Evolutionary conservation across 2,797 vertebrate species (phyloP).

Genomic region (Aeoliscus strigatus): DNA sequence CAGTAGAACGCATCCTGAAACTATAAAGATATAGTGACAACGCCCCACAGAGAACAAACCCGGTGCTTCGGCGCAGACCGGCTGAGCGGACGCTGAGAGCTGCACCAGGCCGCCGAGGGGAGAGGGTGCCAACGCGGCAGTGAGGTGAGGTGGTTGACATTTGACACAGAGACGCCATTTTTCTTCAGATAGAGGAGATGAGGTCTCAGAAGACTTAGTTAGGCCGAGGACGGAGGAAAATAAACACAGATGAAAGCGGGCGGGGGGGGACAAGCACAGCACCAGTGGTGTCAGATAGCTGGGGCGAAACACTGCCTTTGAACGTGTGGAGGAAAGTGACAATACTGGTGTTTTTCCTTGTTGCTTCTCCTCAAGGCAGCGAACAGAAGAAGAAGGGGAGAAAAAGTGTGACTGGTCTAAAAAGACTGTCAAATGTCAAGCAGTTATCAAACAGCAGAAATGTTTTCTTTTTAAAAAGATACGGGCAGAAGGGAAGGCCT

Average conservation of each 20-base stretch:
- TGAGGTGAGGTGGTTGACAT: constrained; percentile 51
- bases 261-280: constrained; percentile 23
- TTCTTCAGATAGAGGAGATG: constrained; percentile 49
- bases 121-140: constrained; percentile 23
- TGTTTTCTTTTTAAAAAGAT: constrained; percentile 68
- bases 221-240: constrained; percentile 44
- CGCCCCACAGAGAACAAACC: constrained; percentile 55
- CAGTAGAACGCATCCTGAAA: constrained; percentile 66
- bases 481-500: constrained; percentile 57
- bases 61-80: constrained; percentile 32
- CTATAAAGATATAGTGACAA: constrained; percentile 57
- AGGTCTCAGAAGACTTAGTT: constrained; percentile 56
- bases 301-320: constrained; percentile 67
- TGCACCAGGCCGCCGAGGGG: constrained; percentile 21
- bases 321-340: constrained; percentile 71
- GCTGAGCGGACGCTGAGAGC: constrained; percentile 37
- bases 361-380: constrained; percentile 55
- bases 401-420: constrained; percentile 72
- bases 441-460: constrained; percentile 70
- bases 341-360: constrained; percentile 53
- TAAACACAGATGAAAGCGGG: constrained; percentile 57
- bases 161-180: constrained; percentile 51
- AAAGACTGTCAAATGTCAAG: constrained; percentile 80
- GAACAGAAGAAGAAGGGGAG: constrained; percentile 37
- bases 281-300: constrained; percentile 64